Conservation (phyloP, 2,113 vertebrate species). For the Sylvia atricapilla region DNA sequence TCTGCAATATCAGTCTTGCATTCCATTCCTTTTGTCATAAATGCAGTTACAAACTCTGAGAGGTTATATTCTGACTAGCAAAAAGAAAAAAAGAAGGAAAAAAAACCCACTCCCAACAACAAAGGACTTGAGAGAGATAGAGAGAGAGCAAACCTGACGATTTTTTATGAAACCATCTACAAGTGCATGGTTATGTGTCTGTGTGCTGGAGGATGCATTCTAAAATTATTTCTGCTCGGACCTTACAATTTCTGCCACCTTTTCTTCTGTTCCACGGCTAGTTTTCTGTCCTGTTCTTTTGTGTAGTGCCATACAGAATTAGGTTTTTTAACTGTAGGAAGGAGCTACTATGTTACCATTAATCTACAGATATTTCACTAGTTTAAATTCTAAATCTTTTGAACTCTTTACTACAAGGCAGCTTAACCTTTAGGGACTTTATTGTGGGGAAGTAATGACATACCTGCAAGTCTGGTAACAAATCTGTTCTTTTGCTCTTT, state of each 20-base stretch:
- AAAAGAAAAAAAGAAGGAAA: not conserved
- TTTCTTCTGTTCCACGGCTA: not conserved
- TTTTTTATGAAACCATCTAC: not conserved
- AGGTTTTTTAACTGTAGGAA: not conserved
- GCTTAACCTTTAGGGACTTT: not conserved
- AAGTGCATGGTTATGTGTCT: not conserved
- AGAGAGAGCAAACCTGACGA: not conserved
- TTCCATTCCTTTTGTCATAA: not conserved
- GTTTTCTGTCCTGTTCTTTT: not conserved
- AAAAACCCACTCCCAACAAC: not conserved
- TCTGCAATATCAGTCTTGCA: not conserved
- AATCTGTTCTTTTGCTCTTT: slow-evolving; percentile 42
- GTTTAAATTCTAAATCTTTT: not conserved
- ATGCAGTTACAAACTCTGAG: not conserved
- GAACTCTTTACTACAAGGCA: not conserved
- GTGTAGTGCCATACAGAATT: not conserved
- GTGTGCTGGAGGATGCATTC: not conserved
- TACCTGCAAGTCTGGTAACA: not conserved
- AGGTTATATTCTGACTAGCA: not conserved
- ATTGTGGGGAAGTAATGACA: not conserved
- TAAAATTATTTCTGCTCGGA: not conserved
- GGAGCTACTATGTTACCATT: not conserved
- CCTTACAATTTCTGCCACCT: not conserved
- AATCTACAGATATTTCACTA: not conserved
- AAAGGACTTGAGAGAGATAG: not conserved